Base-by-base conservation (phyloP, 2,888 invertebrate species). In the Balanococcus diminutus region DNA sequence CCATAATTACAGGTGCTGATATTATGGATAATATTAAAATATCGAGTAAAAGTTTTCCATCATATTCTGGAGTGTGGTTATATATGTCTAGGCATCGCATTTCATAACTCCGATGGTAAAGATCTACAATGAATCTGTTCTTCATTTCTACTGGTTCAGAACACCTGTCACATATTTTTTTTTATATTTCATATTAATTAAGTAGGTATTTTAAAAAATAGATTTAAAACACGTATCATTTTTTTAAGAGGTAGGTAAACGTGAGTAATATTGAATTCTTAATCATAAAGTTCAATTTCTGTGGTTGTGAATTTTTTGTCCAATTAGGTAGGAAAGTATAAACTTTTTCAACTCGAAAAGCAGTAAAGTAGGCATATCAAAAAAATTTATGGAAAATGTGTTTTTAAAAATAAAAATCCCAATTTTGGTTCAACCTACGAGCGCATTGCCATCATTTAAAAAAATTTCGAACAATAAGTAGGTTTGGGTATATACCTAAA, bases 71-170 rank as follows among this genome's bases (percentile, higher is more conserved):
- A 81, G 92, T 90, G 82, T 93, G 91, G 0, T 92, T 93, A 88
- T 93, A 92, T 5, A 91, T 89, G 90, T 95, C 94, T 19, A 93
- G 90, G 88, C 95, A 95, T 6, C 94, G 90, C 91, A 95, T 92
- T 42, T 91, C 90, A 36, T 91, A 91, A 83, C 93, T 91, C 0
- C 90, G 90, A 0, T 91, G 89, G 79, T 92, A 90, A 0, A 95
- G 89, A 0, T 93, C 92, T 2, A 91, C 90, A 89, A 95, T 91
- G 0, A 91, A 92, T 87, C 91, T 91, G 0, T 92, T 92, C 25
- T 90, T 90, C 92, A 95, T 94, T 88, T 93, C 93, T 0, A 91
- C 89, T 0, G 96, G 96, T 16, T 92, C 91, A 0, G 91, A 91
- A 89, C 96, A 96, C n/a, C 92, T 93, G 87, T 36, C 9, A 79